A percentile compares a stretch with the other conserved stretches of the same genome.
phyloP scores from a whole-genome alignment of 2,113 vertebrate species.

The Actenoides lindsayi region DNA sequence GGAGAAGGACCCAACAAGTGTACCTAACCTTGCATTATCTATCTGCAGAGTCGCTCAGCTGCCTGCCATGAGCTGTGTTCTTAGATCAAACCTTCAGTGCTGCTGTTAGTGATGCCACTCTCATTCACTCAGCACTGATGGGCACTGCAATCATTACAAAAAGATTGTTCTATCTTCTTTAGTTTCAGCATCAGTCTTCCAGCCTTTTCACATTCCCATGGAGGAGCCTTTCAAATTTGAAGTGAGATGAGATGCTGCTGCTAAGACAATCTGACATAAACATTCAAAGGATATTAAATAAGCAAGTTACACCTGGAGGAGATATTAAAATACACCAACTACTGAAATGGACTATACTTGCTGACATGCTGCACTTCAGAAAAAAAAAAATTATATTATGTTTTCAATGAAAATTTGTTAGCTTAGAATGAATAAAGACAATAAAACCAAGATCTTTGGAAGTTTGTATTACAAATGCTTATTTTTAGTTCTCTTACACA shows the following conservation, averaged over 20 bases:
- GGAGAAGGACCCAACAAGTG: background rate
- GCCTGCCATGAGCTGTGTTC: background rate
- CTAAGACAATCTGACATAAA: background rate
- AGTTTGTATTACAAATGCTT: background rate
- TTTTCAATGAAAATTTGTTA: background rate
- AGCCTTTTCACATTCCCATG: constrained; percentile 2
- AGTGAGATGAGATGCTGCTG: background rate
- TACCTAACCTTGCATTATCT: background rate
- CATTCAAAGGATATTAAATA: constrained; percentile 1
- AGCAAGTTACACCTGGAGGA: background rate
- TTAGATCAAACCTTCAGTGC: background rate
- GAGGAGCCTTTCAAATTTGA: background rate
- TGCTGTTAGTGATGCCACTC: background rate
- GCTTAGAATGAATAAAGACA: background rate
- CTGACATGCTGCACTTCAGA: background rate
- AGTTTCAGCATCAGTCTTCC: constrained; percentile 13
- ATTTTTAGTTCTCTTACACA: background rate
- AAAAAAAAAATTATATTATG: background rate
- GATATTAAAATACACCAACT: background rate
- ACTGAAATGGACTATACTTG: background rate
- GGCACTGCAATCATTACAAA: background rate
- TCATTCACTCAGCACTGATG: background rate
- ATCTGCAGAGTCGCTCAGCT: background rate
- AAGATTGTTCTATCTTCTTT: constrained; percentile 23
- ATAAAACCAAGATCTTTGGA: background rate